Conservation (phyloP, 2,113 vertebrate species). For the Cyanistes caeruleus region DNA sequence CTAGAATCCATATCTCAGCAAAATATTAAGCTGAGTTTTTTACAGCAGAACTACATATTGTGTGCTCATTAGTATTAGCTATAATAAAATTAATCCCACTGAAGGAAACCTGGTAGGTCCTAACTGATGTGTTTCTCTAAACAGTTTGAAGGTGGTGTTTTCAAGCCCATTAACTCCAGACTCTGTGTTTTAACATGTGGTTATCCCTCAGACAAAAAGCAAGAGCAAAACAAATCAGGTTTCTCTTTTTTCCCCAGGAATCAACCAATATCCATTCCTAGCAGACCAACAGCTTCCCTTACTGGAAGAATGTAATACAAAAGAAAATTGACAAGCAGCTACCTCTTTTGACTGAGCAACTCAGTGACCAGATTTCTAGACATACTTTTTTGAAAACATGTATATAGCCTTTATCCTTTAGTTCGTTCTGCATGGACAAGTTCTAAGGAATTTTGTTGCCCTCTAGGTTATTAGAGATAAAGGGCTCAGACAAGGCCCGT, state of each 20-base stretch:
- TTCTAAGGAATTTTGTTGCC: neutral
- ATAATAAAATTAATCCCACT: neutral
- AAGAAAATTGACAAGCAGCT: neutral
- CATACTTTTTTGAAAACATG: neutral
- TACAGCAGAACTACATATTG: neutral
- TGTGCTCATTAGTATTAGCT: neutral
- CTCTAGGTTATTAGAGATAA: neutral
- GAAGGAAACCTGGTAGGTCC: neutral
- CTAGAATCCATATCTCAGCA: neutral
- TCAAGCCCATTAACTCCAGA: neutral
- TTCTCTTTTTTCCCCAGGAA: neutral
- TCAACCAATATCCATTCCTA: neutral
- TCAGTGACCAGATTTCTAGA: neutral
- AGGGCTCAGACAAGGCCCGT: neutral
- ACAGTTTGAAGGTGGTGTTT: neutral
- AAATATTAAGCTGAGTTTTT: neutral
- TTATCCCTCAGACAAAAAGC: neutral
- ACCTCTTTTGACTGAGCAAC: neutral
- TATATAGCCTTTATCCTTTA: neutral
- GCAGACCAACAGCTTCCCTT: neutral
- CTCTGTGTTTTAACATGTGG: neutral
- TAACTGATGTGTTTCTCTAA: neutral
- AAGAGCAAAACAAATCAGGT: neutral
- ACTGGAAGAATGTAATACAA: neutral
- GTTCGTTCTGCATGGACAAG: neutral